Evolutionary conservation across 2,113 vertebrate genomes (phyloP).

Genomic region (Sebastes fasciatus): DNA sequence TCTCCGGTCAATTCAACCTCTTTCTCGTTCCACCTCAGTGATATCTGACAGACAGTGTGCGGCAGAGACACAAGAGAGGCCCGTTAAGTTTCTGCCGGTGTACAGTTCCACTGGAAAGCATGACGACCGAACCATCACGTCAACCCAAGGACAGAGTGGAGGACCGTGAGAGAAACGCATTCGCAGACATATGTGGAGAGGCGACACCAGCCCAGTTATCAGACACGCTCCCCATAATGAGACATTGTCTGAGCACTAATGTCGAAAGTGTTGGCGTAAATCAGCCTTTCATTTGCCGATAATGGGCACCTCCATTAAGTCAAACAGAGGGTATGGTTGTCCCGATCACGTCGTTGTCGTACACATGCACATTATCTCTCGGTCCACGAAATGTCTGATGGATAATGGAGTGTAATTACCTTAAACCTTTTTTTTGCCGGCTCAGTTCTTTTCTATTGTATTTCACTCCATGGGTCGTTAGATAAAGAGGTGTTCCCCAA

Average conservation of each 20-base stretch:
- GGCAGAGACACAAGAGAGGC: slow-evolving; percentile 45
- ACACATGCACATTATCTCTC: slow-evolving; percentile 74
- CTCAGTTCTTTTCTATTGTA: slow-evolving; percentile 70
- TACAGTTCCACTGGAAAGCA: slow-evolving; percentile 72
- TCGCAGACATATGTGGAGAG: slow-evolving; percentile 14
- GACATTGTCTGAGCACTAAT: slow-evolving; percentile 68
- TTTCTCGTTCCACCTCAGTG: slow-evolving; percentile 11
- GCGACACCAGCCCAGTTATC: slow-evolving; percentile 42
- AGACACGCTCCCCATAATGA: slow-evolving; percentile 64
- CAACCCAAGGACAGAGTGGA: slow-evolving; percentile 38
- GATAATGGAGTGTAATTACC: slow-evolving; percentile 74
- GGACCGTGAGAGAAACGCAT: slow-evolving; percentile 17
- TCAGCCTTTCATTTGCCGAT: slow-evolving; percentile 62
- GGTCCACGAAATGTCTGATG: slow-evolving; percentile 68
- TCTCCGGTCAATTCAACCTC: slow-evolving; percentile 16
- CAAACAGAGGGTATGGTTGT: slow-evolving; percentile 78
- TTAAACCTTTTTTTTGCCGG: slow-evolving; percentile 70
- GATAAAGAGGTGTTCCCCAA: slow-evolving; percentile 59
- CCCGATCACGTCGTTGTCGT: slow-evolving; percentile 58
- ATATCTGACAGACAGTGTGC: slow-evolving; percentile 15
- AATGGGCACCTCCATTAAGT: slow-evolving; percentile 77
- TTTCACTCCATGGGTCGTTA: slow-evolving; percentile 29
- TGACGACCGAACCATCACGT: slow-evolving; percentile 43
- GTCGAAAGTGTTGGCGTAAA: slow-evolving; percentile 61
- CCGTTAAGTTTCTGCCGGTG: slow-evolving; percentile 46